Base-by-base conservation (phyloP, 2,797 vertebrate species). In the Neopelma chrysocephalum region DNA sequence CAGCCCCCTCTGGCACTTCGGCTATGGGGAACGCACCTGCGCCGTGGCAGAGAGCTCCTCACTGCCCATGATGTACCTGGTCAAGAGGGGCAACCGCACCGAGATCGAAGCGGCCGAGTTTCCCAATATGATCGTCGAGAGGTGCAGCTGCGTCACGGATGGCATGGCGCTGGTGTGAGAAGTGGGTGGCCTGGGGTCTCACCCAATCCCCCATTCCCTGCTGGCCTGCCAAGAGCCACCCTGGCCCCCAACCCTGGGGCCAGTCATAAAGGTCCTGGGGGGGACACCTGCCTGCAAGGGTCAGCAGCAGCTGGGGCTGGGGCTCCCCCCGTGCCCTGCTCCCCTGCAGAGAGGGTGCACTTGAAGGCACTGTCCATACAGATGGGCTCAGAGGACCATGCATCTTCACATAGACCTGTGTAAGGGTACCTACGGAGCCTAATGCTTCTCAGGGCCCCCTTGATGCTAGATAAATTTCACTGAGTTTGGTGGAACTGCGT, bases 31-130 rank as follows among this genome's bases (percentile, higher is more conserved):
- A 83, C 96, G 99, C 71, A 95, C 97, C 66, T 99, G 99, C 23
- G 97, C 98, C 0, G 98, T 93, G 60, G 97, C 97, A 0, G 98
- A 98, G 47, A 99, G 98, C 77, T 98, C 99, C 15, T 98, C 99
- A 0, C 94, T 99, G 36, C 99, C 99, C 42, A 96, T 99, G 97
- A 99, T 99, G 98, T 99, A 99, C 97, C 98, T 99, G 66, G 98
- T 99, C 83, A 98, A 98, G 96, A 99, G 98, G 76, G 99, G 98
- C 11, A 99, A 99, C 94, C 98, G 98, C 97, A 99, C 99, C 0
- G 98, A 99, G 95, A 99, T 99, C 2, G 98, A 99, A 91, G 99
- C 98, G 34, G 98, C 99, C 0, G 99, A 99, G 69, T 99, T 99
- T 77, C 98, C 99, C 26, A 98, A 98, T 45, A 99, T 99, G 99